Percentiles rank a stretch among this genome's conserved stretches.
Evolutionary conservation across 1,140 invertebrate species (phyloP).

Genomic region (Scaptomyza hsui): DNA sequence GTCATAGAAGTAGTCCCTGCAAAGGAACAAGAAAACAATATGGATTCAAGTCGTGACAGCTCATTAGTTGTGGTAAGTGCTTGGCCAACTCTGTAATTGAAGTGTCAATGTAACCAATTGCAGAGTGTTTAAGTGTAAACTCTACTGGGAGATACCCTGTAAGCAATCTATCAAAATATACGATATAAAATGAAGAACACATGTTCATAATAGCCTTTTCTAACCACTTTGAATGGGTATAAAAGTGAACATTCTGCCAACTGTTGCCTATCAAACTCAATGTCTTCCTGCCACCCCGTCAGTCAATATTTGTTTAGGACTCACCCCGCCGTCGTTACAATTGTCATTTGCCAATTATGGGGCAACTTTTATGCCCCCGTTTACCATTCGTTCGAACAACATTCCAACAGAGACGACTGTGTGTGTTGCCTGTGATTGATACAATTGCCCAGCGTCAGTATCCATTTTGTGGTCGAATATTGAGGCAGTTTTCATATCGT

Average conservation of each 20-base stretch:
- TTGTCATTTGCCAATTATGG: slow-evolving; percentile 76
- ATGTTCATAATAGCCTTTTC: too few relatives aligned
- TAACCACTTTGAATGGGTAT: background rate
- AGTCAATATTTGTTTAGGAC: slow-evolving; percentile 77
- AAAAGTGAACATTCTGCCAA: slow-evolving; percentile 51
- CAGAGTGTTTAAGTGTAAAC: background rate
- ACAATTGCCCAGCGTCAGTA: slow-evolving; percentile 51
- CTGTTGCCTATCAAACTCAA: slow-evolving; percentile 51
- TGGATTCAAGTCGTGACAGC: slow-evolving; percentile 20
- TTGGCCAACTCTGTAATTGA: slow-evolving; percentile 57
- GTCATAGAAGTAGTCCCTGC: slow-evolving; percentile 82
- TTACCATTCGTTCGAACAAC: background rate
- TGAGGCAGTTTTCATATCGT: slow-evolving; percentile 48
- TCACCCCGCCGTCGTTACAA: slow-evolving; percentile 47
- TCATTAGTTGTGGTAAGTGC: slow-evolving; percentile 38
- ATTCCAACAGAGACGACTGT: slow-evolving; percentile 3
- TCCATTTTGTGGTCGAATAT: slow-evolving; percentile 72
- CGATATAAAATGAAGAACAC: background rate
- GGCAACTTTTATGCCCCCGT: background rate
- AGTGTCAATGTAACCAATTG: slow-evolving; percentile 31
- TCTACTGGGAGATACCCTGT: background rate
- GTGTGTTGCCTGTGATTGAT: slow-evolving; percentile 67
- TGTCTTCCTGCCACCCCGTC: slow-evolving; percentile 16
- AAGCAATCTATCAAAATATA: background rate
- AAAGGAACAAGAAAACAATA: slow-evolving; percentile 1